Conservation (phyloP, 2,888 invertebrate species). For the Synergus laeviventris region DNA sequence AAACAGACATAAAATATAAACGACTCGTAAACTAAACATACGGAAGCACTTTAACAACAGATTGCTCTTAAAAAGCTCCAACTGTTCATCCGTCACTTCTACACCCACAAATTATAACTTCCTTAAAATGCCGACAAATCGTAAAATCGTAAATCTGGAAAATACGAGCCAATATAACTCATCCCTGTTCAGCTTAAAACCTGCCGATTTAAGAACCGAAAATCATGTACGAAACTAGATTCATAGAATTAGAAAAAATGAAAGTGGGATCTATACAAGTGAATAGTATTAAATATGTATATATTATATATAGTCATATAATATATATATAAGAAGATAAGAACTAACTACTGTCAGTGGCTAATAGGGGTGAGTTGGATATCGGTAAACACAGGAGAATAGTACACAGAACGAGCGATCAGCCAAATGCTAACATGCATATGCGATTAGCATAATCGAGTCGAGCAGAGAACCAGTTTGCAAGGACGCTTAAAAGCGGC, state of each 20-base stretch:
- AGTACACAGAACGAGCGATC: constrained; percentile 59
- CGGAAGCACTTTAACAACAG: constrained; percentile 24
- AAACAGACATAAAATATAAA: constrained; percentile 71
- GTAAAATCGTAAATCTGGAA: constrained; percentile 14
- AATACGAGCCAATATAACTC: neutral
- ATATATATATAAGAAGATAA: neutral
- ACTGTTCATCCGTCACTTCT: constrained; percentile 22
- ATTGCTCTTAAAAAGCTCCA: constrained; percentile 6
- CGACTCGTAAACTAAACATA: constrained; percentile 67
- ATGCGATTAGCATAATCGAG: constrained; percentile 75
- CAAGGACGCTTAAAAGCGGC: constrained; percentile 72
- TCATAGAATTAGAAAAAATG: neutral
- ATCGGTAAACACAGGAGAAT: constrained; percentile 60
- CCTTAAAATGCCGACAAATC: neutral
- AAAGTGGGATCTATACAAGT: neutral
- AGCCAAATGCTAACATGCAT: constrained; percentile 69
- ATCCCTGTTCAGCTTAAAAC: neutral
- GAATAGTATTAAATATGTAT: too few species aligned
- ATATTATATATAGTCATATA: neutral
- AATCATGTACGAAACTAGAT: neutral
- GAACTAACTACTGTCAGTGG: constrained; percentile 3
- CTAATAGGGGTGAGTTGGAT: constrained; percentile 45
- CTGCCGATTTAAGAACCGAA: neutral
- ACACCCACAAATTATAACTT: constrained; percentile 32
- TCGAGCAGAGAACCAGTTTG: constrained; percentile 74